Evolutionary conservation across 2,113 vertebrate genomes (phyloP).

Genomic region (Myiopsitta monachus): DNA sequence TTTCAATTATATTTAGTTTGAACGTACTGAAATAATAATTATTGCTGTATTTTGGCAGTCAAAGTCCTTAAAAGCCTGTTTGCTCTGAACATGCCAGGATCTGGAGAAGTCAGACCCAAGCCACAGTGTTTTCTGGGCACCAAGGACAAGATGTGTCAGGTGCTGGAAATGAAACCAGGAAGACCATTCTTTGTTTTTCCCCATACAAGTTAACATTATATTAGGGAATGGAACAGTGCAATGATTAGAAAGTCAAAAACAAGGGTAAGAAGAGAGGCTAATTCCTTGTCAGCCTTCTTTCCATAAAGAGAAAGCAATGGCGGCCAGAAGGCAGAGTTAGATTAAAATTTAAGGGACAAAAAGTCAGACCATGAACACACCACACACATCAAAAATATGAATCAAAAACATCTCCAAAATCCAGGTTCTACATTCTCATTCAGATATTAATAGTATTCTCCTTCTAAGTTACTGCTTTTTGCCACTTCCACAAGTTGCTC

Average conservation of each 20-base stretch:
- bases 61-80: neutral
- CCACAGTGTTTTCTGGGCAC: neutral
- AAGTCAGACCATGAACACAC: neutral
- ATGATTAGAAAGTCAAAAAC: neutral
- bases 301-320: neutral
- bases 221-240: neutral
- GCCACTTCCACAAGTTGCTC: neutral
- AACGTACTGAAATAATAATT: neutral
- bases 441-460: neutral
- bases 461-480: neutral
- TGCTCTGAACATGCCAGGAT: neutral
- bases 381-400: neutral
- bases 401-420: accelerated
- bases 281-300: neutral
- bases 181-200: neutral
- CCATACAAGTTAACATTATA: neutral
- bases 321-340: neutral
- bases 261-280: neutral
- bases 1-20: neutral
- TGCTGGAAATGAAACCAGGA: neutral
- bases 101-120: neutral
- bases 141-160: neutral
- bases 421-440: neutral
- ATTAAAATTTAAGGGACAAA: neutral
- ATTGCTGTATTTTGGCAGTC: neutral